These are phyloP conservation scores for Morpho helenor DNA, from an alignment of 2,888 invertebrate genomes.

Conservation along the genomic window DNA sequence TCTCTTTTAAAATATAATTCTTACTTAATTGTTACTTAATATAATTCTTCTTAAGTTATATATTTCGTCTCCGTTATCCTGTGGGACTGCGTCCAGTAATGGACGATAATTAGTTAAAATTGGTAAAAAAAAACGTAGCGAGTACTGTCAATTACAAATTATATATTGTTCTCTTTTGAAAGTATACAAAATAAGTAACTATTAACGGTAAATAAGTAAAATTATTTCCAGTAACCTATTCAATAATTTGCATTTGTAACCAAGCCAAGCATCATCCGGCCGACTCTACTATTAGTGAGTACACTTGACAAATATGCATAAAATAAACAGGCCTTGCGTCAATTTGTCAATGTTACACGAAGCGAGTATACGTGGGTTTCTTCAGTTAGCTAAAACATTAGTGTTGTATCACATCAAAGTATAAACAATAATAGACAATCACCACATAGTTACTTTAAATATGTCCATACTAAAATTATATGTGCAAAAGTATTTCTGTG, in stretches of 20 bases:
- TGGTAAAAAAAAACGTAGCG: no score
- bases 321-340: conserved; percentile 15
- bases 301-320: conserved; percentile 13
- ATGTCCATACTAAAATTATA: not conserved
- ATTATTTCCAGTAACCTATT: not conserved
- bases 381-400: conserved; percentile 28
- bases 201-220: not conserved
- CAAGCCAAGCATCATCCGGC: conserved; percentile 5
- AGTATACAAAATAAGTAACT: not conserved
- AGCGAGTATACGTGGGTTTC: conserved; percentile 17
- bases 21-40: no score
- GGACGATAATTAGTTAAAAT: no score
- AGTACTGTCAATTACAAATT: no score
- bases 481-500: no score
- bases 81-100: no score
- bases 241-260: not conserved
- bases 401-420: not conserved
- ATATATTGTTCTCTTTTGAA: no score
- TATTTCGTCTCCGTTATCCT: no score
- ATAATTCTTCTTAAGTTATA: no score
- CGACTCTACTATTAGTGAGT: not conserved
- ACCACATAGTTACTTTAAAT: not conserved
- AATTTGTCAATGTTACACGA: conserved; percentile 19
- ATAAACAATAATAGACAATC: not conserved
- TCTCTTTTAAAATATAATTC: no score